Evolutionary conservation across 2,797 vertebrate genomes (phyloP).

Genomic region (Melanogrammus aeglefinus): DNA sequence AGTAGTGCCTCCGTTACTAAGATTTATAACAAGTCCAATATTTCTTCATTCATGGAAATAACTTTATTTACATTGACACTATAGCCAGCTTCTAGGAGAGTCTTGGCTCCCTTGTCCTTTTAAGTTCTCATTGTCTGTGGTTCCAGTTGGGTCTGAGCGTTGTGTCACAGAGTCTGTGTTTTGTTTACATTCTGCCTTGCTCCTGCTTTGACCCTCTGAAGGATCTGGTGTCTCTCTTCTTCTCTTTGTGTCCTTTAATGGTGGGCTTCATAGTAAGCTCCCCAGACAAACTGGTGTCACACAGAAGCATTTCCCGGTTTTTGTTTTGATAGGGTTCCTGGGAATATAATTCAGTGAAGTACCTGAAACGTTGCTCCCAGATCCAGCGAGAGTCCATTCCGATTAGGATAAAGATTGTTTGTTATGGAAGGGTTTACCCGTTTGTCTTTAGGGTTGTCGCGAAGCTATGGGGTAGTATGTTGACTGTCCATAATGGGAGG

Average conservation of each 20-base stretch:
- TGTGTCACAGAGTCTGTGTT: constrained; percentile 55
- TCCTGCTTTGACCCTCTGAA: constrained; percentile 69
- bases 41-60: not conserved
- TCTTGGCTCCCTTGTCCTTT: not conserved
- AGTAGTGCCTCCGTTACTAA: not conserved
- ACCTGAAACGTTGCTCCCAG: constrained; percentile 17
- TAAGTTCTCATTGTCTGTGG: constrained; percentile 33
- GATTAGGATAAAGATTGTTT: constrained; percentile 4
- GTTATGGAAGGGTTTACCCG: not conserved
- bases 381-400: constrained; percentile 29
- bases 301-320: constrained; percentile 39
- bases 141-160: constrained; percentile 47
- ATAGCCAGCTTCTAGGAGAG: not conserved
- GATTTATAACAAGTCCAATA: not conserved
- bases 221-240: constrained; percentile 68
- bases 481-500: constrained; percentile 13
- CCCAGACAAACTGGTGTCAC: constrained; percentile 39
- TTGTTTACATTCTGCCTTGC: constrained; percentile 64
- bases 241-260: constrained; percentile 74
- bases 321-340: constrained; percentile 35
- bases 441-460: not conserved
- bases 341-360: not conserved
- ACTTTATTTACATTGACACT: not conserved
- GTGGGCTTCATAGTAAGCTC: constrained; percentile 54
- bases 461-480: constrained; percentile 17